A percentile compares a stretch with the other conserved stretches of the same genome.
These are phyloP conservation scores for Sebastes reedi DNA, from an alignment of 2,797 vertebrate species.

Conservation along the genomic window DNA sequence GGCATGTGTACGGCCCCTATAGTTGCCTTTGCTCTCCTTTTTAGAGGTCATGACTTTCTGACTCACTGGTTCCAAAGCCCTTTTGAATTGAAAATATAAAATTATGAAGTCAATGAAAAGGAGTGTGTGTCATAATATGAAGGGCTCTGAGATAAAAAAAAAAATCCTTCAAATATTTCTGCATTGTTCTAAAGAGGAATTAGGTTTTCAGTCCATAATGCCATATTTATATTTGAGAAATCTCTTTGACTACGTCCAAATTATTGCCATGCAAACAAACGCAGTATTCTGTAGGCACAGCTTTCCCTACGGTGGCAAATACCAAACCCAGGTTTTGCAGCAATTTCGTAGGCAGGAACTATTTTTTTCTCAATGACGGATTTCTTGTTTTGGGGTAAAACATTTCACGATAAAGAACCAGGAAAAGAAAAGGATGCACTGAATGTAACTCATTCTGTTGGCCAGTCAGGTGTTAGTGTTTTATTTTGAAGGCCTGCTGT, in stretches of 20 bases:
- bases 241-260: slow-evolving; percentile 6
- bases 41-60: slow-evolving; percentile 2
- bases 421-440: slow-evolving; percentile 37
- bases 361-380: background rate
- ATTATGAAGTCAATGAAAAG: background rate
- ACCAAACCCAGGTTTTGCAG: slow-evolving; percentile 22
- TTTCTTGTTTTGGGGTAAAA: slow-evolving; percentile 1
- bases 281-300: slow-evolving; percentile 33
- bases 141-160: slow-evolving; percentile 29
- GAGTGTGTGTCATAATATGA: slow-evolving; percentile 1
- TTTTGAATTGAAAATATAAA: slow-evolving; percentile 15
- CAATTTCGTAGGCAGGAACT: slow-evolving; percentile 24
- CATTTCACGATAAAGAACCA: slow-evolving; percentile 13
- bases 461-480: slow-evolving; percentile 34
- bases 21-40: slow-evolving; percentile 31
- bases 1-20: background rate
- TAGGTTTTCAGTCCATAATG: slow-evolving; percentile 24
- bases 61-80: slow-evolving; percentile 29
- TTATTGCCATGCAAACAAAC: slow-evolving; percentile 28
- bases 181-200: slow-evolving; percentile 4
- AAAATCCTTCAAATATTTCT: background rate
- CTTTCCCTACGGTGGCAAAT: slow-evolving; percentile 11
- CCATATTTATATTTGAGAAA: slow-evolving; percentile 17
- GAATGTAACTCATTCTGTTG: slow-evolving; percentile 65
- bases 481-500: slow-evolving; percentile 19